Evolutionary conservation across 2,888 invertebrate species (phyloP), one percentile per base, ranked within the genome.

Genomic region (Microctonus brassicae): DNA sequence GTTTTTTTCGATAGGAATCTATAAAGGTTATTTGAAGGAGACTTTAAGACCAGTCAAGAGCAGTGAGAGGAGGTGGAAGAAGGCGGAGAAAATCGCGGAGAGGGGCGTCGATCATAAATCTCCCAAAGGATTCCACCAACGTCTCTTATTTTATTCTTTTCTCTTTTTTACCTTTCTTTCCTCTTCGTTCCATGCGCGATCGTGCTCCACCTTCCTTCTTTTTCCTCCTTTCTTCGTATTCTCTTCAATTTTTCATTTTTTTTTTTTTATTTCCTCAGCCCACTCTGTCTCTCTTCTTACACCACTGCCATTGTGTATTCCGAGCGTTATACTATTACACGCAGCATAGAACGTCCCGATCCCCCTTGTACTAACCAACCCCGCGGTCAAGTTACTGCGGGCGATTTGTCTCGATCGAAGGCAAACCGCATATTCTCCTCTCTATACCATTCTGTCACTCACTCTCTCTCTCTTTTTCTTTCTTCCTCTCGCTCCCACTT

Each of bases 381-480:
- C 57, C 53, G 69, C 75, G 74, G 75, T 76, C 75, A 75, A 75
- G 75, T 77, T 77, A 77, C 76, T 75, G 75, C 77, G 77, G 77
- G 77, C 75, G 76, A 77, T 76, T 77, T 76, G 77, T 77, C 75
- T 77, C 75, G 77, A 76, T 77, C 75, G 74, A 73, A 47, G 47
- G 60, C 34, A 60, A 57, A 47, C 70, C 58, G 29, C 33, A 17
- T 55, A 55, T 24, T 39, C 53, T 53, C 39, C 10, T 55, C 55
- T 36, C 36, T 55, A 42, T 20, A n/a, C n/a, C 57, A 36, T 61
- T 34, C n/a, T 33, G 47, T 47, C 9, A 17, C 17, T 34, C 29
- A 57, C 34, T 34, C 20, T 34, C 34, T 39, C n/a, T 52, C n/a
- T 52, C 17, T 53, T 22, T 57, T 34, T 22, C 34, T n/a, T 13